Evolutionary conservation across 2,113 vertebrate genomes (phyloP).

Genomic region (Prochilodus magdalenae): DNA sequence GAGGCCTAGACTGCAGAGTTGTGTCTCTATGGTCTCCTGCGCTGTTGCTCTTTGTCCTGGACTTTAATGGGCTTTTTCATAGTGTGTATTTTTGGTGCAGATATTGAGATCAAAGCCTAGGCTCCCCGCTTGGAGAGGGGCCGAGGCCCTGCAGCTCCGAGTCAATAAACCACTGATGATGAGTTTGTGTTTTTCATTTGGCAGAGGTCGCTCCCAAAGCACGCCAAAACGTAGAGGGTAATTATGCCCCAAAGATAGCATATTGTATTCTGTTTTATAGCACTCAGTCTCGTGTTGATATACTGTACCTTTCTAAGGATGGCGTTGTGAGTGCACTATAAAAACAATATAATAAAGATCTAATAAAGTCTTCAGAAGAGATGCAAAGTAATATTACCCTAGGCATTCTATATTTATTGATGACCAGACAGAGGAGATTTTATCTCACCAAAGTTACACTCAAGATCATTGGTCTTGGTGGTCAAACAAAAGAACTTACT

Average conservation of each 20-base stretch:
- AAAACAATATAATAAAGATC: conserved; percentile 35
- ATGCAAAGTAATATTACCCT: background rate
- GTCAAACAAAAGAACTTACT: background rate
- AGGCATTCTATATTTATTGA: conserved; percentile 20
- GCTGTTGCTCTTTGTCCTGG: conserved; percentile 33
- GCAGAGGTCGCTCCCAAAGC: conserved; percentile 47
- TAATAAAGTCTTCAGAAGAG: background rate
- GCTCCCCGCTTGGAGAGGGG: conserved; percentile 34
- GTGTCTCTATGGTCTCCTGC: conserved; percentile 23
- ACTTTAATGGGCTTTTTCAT: conserved; percentile 42
- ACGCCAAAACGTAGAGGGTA: conserved; percentile 45
- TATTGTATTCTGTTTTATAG: conserved; percentile 46
- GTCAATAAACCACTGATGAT: conserved; percentile 57
- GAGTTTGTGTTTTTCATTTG: conserved; percentile 56
- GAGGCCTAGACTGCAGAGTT: conserved; percentile 5
- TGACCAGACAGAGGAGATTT: conserved; percentile 11
- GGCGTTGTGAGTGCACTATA: conserved; percentile 26
- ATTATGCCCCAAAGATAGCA: conserved; percentile 59
- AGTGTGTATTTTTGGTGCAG: conserved; percentile 45
- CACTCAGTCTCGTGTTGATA: conserved; percentile 22
- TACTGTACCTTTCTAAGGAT: conserved; percentile 30
- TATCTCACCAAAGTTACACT: background rate
- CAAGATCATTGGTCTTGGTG: conserved; percentile 2
- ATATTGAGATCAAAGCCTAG: conserved; percentile 52
- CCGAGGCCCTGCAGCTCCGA: conserved; percentile 39